These are phyloP conservation scores for Synanthedon vespiformis DNA, from an alignment of 2,888 invertebrate species.

Conservation along the genomic window DNA sequence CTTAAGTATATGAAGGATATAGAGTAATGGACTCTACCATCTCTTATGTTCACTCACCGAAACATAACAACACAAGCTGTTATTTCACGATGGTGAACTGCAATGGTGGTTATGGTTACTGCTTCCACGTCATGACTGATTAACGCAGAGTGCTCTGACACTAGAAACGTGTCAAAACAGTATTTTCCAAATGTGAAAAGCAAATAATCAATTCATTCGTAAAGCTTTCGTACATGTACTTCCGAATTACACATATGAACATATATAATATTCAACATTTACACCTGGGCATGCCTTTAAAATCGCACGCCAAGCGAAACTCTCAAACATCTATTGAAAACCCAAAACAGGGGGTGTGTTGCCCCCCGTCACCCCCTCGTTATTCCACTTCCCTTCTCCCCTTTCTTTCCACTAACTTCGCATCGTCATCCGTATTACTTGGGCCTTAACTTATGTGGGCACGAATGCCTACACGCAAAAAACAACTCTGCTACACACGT, in stretches of 20 bases:
- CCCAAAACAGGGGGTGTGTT: constrained; percentile 61
- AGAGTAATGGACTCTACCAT: too few relatives aligned
- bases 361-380: constrained; percentile 38
- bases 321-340: constrained; percentile 68
- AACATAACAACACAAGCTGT: too few relatives aligned
- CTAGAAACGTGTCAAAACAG: too few relatives aligned
- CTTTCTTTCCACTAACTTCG: constrained; percentile 68
- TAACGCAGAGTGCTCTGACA: too few relatives aligned
- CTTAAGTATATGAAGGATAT: too few relatives aligned
- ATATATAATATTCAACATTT: constrained; percentile 8
- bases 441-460: constrained; percentile 66
- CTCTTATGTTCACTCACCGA: too few relatives aligned
- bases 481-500: constrained; percentile 8
- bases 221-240: too few relatives aligned
- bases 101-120: too few relatives aligned
- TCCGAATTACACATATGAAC: constrained; percentile 2
- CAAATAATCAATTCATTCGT: too few relatives aligned
- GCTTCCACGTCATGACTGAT: too few relatives aligned
- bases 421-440: constrained; percentile 70
- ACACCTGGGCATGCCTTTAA: constrained; percentile 54
- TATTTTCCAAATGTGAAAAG: too few relatives aligned
- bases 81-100: too few relatives aligned
- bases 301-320: constrained; percentile 50
- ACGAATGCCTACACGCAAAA: constrained; percentile 19
- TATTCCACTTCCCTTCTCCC: constrained; percentile 55